These are phyloP conservation scores for Sarcoramphus papa DNA, from an alignment of 2,797 vertebrate species.

Conservation along the genomic window DNA sequence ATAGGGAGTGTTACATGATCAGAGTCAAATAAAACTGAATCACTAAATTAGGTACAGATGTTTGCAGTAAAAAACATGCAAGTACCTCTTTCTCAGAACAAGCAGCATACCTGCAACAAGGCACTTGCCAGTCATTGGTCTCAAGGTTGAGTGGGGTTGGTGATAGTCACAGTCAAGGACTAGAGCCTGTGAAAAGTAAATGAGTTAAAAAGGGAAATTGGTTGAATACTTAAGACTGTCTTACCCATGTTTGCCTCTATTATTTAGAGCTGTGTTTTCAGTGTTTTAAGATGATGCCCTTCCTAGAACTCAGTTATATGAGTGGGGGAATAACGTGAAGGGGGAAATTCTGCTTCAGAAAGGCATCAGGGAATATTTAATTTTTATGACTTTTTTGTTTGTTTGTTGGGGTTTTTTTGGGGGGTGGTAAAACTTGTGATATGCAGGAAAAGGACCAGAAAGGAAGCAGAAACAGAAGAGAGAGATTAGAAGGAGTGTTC, in stretches of 20 bases:
- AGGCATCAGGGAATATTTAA: not conserved
- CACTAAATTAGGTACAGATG: not conserved
- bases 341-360: not conserved
- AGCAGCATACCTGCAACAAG: not conserved
- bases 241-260: not conserved
- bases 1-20: not conserved
- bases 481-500: not conserved
- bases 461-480: not conserved
- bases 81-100: not conserved
- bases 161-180: not conserved
- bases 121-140: not conserved
- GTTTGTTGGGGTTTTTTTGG: accelerated
- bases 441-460: not conserved
- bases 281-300: not conserved
- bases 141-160: not conserved
- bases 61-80: not conserved
- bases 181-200: not conserved
- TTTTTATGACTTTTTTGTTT: not conserved
- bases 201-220: not conserved
- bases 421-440: not conserved
- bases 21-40: not conserved
- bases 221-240: not conserved
- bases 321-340: not conserved
- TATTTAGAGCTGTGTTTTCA: not conserved
- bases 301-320: not conserved